Evolutionary conservation across 2,797 vertebrate genomes (phyloP).

Genomic region (Scomberomorus guttatus): DNA sequence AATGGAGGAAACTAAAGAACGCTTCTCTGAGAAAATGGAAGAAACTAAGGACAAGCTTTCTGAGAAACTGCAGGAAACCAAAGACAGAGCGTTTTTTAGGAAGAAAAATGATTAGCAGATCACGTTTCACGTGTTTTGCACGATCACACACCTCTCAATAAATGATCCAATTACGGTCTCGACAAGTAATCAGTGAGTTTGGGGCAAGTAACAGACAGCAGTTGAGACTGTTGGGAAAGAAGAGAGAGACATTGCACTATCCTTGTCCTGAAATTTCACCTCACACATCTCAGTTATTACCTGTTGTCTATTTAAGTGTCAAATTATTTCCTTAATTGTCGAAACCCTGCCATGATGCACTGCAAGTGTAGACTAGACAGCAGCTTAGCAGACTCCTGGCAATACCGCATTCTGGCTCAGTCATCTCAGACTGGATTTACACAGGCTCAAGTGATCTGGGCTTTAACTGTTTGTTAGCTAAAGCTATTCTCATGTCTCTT

Average conservation of each 20-base stretch:
- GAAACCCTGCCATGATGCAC: conserved; percentile 38
- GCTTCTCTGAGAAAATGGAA: conserved; percentile 91
- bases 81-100: conserved; percentile 88
- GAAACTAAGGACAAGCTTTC: conserved; percentile 94
- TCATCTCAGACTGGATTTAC: conserved; percentile 49
- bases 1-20: conserved; percentile 93
- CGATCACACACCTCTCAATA: conserved; percentile 80
- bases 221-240: conserved; percentile 15
- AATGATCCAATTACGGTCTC: conserved; percentile 65
- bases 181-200: conserved; percentile 2
- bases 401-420: conserved; percentile 10
- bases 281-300: conserved; percentile 34
- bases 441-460: conserved; percentile 28
- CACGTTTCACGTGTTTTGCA: no score
- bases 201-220: conserved; percentile 13
- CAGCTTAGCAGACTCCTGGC: conserved; percentile 45
- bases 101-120: conserved; percentile 72
- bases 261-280: conserved; percentile 51
- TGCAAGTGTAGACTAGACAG: conserved; percentile 47
- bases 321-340: conserved; percentile 38
- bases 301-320: conserved; percentile 53
- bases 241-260: conserved; percentile 53
- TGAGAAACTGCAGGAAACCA: conserved; percentile 94
- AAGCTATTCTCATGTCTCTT: conserved; percentile 17
- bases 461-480: conserved; percentile 23